Percentiles rank a stretch among this genome's conserved stretches.
Evolutionary conservation across 2,113 vertebrate genomes (phyloP).

Genomic region (Xiphophorus couchianus): DNA sequence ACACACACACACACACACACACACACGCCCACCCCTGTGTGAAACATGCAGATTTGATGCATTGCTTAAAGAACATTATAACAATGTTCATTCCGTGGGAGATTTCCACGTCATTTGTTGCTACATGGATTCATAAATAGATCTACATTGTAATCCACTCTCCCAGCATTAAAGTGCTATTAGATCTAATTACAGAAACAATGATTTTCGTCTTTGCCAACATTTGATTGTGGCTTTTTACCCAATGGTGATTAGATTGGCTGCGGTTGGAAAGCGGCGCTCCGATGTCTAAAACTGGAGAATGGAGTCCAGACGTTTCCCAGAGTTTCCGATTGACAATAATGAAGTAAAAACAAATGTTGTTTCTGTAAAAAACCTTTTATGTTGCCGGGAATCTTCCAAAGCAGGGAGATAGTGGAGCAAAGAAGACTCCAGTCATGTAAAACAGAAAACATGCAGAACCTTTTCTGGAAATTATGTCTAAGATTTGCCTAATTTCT

Average conservation of each 20-base stretch:
- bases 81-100: constrained; percentile 6
- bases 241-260: not conserved
- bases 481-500: too few relatives aligned
- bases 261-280: not conserved
- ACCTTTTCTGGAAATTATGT: not conserved
- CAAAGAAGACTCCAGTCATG: too few relatives aligned
- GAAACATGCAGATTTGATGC: constrained; percentile 21
- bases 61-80: constrained; percentile 30
- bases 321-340: too few relatives aligned
- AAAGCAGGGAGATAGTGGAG: too few relatives aligned
- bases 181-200: not conserved
- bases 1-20: not conserved
- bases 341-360: too few relatives aligned
- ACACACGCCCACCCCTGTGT: constrained; percentile 11
- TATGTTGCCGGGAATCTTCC: not conserved
- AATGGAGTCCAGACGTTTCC: not conserved
- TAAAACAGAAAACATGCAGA: not conserved
- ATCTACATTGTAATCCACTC: not conserved
- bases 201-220: not conserved
- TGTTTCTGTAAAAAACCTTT: not conserved
- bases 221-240: not conserved
- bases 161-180: not conserved
- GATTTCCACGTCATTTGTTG: constrained; percentile 27
- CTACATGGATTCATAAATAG: constrained; percentile 37
- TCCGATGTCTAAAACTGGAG: not conserved